These are phyloP conservation scores for Yponomeuta sedellus DNA, from an alignment of 2,888 invertebrate genomes.

Conservation along the genomic window DNA sequence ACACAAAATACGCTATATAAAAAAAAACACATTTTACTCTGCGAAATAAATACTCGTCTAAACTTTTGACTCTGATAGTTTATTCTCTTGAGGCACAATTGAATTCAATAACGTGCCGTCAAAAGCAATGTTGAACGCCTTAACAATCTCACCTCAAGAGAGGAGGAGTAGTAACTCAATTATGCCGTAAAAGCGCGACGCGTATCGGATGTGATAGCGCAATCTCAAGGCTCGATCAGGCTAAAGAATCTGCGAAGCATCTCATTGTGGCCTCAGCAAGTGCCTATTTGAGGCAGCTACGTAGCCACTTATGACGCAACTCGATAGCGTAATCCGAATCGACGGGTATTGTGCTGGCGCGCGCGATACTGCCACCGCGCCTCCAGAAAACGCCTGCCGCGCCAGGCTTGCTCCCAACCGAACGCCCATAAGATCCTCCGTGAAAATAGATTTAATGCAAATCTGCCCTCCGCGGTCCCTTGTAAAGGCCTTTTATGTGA, in stretches of 20 bases:
- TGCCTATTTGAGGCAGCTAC: slow-evolving; percentile 61
- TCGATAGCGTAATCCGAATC: slow-evolving; percentile 67
- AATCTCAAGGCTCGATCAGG: slow-evolving; percentile 57
- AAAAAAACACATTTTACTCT: too few species aligned
- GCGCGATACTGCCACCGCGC: slow-evolving; percentile 40
- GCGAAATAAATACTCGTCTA: too few species aligned
- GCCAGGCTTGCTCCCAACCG: slow-evolving; percentile 43
- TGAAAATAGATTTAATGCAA: slow-evolving; percentile 69
- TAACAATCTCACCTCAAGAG: slow-evolving; percentile 13
- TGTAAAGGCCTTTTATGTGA: slow-evolving; percentile 42
- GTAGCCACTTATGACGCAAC: slow-evolving; percentile 56
- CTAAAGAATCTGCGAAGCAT: slow-evolving; percentile 57
- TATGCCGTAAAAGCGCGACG: slow-evolving; percentile 56
- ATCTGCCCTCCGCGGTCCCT: slow-evolving; percentile 37
- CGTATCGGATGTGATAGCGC: slow-evolving; percentile 55
- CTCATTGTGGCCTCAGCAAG: slow-evolving; percentile 62
- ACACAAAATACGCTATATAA: too few species aligned
- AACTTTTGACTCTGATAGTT: too few species aligned
- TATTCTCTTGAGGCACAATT: too few species aligned
- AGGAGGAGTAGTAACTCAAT: slow-evolving; percentile 60
- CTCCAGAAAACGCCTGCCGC: slow-evolving; percentile 32
- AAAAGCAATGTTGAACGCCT: slow-evolving; percentile 6
- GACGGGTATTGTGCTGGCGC: slow-evolving; percentile 56
- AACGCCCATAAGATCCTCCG: slow-evolving; percentile 46
- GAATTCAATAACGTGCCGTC: neutral